Conservation (phyloP, 2,888 invertebrate genomes). For the Hoplodrina blanda region DNA sequence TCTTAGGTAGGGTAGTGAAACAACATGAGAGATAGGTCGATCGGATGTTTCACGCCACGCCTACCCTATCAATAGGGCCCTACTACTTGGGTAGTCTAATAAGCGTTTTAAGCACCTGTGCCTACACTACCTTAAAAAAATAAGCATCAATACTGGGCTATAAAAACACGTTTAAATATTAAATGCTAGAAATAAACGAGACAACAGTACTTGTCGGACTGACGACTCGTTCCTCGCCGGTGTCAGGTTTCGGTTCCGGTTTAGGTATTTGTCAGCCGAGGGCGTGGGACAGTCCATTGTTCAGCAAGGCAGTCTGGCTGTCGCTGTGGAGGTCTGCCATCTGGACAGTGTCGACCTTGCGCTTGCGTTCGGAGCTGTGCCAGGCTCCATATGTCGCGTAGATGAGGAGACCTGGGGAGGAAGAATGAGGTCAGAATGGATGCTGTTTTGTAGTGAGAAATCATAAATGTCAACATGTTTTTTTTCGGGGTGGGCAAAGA, state of each 20-base stretch:
- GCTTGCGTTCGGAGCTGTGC: conserved; percentile 91
- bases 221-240: conserved; percentile 46
- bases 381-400: conserved; percentile 94
- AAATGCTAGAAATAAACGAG: conserved; percentile 84
- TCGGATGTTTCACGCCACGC: no score
- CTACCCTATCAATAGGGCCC: no score
- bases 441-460: not conserved
- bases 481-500: no score
- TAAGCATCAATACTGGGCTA: conserved; percentile 23
- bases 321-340: conserved; percentile 80
- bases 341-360: conserved; percentile 72
- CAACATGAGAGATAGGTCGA: no score
- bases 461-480: not conserved
- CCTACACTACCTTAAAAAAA: not conserved
- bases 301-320: conserved; percentile 82
- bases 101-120: no score
- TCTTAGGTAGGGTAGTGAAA: no score
- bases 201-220: conserved; percentile 80
- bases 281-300: conserved; percentile 73
- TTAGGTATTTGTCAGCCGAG: conserved; percentile 78
- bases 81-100: no score
- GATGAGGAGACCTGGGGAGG: conserved; percentile 92
- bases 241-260: not conserved
- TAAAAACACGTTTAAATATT: conserved; percentile 26
- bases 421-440: not conserved